These are phyloP conservation scores for Coptodon rendalli DNA, from an alignment of 2,113 vertebrate genomes.

Conservation along the genomic window DNA sequence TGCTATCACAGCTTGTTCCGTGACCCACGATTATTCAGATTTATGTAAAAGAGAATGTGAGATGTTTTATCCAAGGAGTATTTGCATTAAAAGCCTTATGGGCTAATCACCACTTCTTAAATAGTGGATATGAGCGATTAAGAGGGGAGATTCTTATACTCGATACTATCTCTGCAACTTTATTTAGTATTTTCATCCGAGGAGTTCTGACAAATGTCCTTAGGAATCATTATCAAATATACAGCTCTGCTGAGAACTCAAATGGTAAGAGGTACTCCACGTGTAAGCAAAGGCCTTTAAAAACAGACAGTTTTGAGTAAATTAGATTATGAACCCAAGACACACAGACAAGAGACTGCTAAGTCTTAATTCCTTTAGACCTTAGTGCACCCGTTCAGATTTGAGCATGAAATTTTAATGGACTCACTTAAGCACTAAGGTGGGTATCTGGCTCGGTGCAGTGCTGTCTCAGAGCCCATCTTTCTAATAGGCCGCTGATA, in stretches of 20 bases:
- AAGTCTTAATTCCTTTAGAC: constrained; percentile 14
- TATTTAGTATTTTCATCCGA: background rate
- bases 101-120: background rate
- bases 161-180: background rate
- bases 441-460: background rate
- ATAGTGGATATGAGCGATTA: background rate
- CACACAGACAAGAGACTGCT: background rate
- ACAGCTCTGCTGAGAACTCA: background rate
- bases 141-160: background rate
- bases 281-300: background rate
- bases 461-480: background rate
- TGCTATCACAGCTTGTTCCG: background rate
- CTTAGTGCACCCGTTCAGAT: background rate
- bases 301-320: background rate
- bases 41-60: constrained; percentile 19
- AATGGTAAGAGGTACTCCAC: background rate
- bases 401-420: constrained; percentile 43
- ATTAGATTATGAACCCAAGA: background rate
- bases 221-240: background rate
- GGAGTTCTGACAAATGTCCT: background rate
- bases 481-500: background rate
- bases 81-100: background rate
- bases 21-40: constrained; percentile 36
- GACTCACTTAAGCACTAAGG: constrained; percentile 9
- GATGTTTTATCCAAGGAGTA: background rate